phyloP scores from a whole-genome alignment of 2,888 invertebrate genomes.

The Orthosia gracilis region DNA sequence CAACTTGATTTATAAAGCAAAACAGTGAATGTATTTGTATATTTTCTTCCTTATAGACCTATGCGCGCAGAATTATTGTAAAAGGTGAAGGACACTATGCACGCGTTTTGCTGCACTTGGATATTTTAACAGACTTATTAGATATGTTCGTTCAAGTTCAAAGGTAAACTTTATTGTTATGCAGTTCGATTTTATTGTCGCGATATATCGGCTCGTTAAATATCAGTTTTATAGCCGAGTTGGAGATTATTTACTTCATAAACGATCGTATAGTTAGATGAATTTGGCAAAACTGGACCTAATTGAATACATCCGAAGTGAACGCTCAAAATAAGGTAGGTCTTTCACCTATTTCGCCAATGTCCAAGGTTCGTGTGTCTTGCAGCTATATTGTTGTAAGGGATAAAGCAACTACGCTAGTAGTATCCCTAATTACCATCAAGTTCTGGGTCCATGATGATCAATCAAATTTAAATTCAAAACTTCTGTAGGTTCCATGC shows the following conservation, averaged over 20 bases:
- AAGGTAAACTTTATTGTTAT: slow-evolving; percentile 37
- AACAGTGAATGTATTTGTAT: slow-evolving; percentile 62
- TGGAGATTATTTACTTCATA: neutral
- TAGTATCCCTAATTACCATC: neutral
- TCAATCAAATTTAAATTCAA: neutral
- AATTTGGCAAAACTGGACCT: neutral
- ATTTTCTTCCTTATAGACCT: slow-evolving; percentile 68
- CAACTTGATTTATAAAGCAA: slow-evolving; percentile 64
- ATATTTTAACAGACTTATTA: slow-evolving; percentile 47
- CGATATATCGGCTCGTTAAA: neutral
- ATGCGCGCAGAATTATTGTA: slow-evolving; percentile 52
- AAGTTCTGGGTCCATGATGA: neutral
- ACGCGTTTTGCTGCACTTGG: slow-evolving; percentile 51
- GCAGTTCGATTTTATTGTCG: slow-evolving; percentile 1
- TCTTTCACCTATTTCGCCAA: neutral
- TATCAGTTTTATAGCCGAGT: neutral
- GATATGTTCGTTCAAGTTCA: slow-evolving; percentile 51
- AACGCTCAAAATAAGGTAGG: neutral
- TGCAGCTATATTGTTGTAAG: neutral
- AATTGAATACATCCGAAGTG: neutral
- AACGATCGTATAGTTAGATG: neutral
- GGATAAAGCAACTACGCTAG: neutral
- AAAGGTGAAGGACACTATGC: slow-evolving; percentile 68
- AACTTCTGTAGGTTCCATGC: neutral
- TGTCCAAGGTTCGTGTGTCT: neutral